Evolutionary conservation across 2,797 vertebrate species (phyloP).

Genomic region (Clarias laeviceps): DNA sequence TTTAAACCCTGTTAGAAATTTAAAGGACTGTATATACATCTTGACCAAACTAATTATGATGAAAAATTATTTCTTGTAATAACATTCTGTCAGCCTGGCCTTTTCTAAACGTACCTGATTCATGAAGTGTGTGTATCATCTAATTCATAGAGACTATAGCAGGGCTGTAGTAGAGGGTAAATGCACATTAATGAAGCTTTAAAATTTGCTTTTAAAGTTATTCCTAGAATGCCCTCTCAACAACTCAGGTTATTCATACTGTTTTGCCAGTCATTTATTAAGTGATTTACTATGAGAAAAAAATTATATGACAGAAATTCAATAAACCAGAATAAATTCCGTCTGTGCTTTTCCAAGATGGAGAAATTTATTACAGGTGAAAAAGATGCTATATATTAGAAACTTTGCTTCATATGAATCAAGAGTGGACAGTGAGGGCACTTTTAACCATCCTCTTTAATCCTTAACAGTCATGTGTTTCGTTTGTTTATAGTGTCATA

Average conservation of each 20-base stretch:
- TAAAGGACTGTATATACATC: too few species aligned
- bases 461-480: not conserved
- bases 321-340: not conserved
- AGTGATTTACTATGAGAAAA: too few species aligned
- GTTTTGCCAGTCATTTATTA: too few species aligned
- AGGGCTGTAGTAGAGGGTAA: too few species aligned
- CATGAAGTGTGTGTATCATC: not conserved
- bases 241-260: too few species aligned
- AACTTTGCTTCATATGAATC: not conserved
- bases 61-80: not conserved
- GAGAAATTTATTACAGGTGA: not conserved
- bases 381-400: not conserved
- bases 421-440: not conserved
- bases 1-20: too few species aligned
- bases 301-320: not conserved
- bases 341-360: not conserved
- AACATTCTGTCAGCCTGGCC: not conserved
- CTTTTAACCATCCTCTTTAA: not conserved
- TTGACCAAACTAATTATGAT: not conserved
- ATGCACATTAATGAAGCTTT: too few species aligned
- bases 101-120: not conserved
- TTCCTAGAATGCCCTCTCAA: too few species aligned
- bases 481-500: too few species aligned
- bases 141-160: not conserved
- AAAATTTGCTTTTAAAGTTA: too few species aligned